Evolutionary conservation across 2,888 invertebrate genomes (phyloP), one percentile per base, ranked within the genome.

Genomic region (Rhagonycha fulva): DNA sequence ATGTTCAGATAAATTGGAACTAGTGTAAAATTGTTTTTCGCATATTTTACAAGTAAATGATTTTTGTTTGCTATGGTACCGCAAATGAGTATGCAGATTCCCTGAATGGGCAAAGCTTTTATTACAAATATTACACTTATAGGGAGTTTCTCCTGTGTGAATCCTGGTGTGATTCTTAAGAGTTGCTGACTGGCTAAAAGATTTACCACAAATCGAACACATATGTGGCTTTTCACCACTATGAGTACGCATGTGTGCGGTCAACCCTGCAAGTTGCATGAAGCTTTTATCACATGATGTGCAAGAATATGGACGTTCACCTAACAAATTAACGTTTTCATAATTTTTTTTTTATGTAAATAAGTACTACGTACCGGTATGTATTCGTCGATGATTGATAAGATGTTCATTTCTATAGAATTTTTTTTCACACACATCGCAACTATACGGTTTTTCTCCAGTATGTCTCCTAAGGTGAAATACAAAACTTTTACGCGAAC

Each of bases 1-100:
- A 72, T 87, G 87, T 7, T 83, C 82, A 47, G 82, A 81, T 24
- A 87, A 79, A 78, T 87, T 86, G 0, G 84, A 84, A 67, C 81
- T 84, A 7, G 85, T 86, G 9, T 85, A 83, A 72, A 87, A 87
- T 12, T 79, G 79, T 74, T 81, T 81, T 10, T 82, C 82, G 73
- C 86, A 86, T 14, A 83, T 72, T 14, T 81, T 79, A 72, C 86
- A 86, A 0, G 71, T 73, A 71, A 83, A 84, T 0, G 83, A 84
- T 4, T 85, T 79, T 72, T 85, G 84, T 23, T 85, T 84, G 4
- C 76, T 79, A 71, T 86, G 86, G 68, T 86, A 86, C 61, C 84
- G 76, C 79, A 82, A 83, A 67, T 86, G 86, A 30, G 82, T 85
- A 62, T 83, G 84, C 3, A 86, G 72, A 77, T 85, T 85, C 4